Conservation (phyloP, 2,113 vertebrate genomes). For the Mesitornis unicolor region DNA sequence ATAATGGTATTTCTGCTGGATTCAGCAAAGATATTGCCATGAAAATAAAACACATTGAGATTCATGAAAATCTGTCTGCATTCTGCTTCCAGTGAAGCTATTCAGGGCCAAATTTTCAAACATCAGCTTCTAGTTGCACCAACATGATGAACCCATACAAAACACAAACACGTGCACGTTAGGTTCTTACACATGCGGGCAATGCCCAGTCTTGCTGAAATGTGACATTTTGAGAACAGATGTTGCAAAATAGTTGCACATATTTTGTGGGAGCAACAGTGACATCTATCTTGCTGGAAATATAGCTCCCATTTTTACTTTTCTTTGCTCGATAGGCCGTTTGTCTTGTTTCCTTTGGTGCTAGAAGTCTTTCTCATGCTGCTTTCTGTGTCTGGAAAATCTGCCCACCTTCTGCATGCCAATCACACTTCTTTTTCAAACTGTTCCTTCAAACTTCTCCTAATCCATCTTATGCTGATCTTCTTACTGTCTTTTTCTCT, state of each 20-base stretch:
- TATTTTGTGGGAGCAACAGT: constrained; percentile 49
- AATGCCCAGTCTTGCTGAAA: constrained; percentile 21
- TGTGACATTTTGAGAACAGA: constrained; percentile 44
- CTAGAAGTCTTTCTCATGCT: constrained; percentile 16
- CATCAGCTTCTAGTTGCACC: constrained; percentile 37
- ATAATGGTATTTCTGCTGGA: neutral
- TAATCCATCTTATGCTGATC: constrained; percentile 7
- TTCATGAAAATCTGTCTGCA: constrained; percentile 48
- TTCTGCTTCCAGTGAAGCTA: constrained; percentile 26
- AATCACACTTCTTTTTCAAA: constrained; percentile 41
- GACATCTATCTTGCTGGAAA: constrained; percentile 37
- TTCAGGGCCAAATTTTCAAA: constrained; percentile 20
- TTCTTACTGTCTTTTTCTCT: neutral
- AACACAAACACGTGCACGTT: neutral
- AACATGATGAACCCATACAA: neutral
- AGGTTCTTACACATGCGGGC: neutral
- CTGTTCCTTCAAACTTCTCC: constrained; percentile 10
- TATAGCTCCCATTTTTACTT: constrained; percentile 8
- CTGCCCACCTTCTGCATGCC: constrained; percentile 47
- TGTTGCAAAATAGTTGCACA: constrained; percentile 41
- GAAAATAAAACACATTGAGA: constrained; percentile 33
- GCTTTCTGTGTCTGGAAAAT: constrained; percentile 46
- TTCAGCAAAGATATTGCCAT: constrained; percentile 9
- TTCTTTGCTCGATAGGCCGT: neutral
- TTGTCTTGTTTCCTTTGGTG: constrained; percentile 39